These are phyloP conservation scores for Agrypnus murinus DNA, from an alignment of 2,888 invertebrate genomes.

Conservation along the genomic window DNA sequence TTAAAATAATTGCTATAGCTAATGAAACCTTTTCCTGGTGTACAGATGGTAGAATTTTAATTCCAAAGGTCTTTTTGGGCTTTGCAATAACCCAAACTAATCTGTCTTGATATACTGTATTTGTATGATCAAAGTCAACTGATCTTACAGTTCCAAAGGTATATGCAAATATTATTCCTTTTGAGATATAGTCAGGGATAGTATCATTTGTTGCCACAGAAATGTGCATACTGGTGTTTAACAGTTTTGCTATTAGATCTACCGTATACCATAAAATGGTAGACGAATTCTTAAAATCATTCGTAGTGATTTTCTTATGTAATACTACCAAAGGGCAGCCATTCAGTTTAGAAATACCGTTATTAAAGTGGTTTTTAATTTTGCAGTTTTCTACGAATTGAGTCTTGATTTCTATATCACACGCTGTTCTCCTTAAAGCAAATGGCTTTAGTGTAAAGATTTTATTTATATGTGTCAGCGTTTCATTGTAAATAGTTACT, in stretches of 20 bases:
- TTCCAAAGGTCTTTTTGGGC: background rate
- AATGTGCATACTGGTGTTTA: background rate
- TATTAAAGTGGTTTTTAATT: background rate
- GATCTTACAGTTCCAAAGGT: background rate
- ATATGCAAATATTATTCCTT: background rate
- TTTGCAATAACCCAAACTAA: background rate
- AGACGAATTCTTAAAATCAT: background rate
- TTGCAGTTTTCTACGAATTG: background rate
- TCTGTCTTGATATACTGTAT: background rate
- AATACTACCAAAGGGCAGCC: background rate
- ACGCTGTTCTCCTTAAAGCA: background rate
- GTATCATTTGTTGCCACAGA: background rate
- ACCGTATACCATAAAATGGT: background rate
- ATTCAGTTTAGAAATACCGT: background rate
- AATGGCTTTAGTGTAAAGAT: background rate
- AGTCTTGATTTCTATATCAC: background rate
- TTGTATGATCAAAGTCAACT: background rate
- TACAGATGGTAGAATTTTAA: background rate
- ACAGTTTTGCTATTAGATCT: background rate
- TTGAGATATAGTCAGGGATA: background rate
- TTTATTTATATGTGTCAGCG: background rate
- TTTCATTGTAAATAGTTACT: background rate
- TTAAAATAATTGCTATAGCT: background rate
- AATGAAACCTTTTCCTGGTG: background rate
- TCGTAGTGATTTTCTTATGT: too few relatives aligned